Evolutionary conservation across 1,140 invertebrate genomes (phyloP), one percentile per base, ranked within the genome.

Genomic region (Plutomurus gul): DNA sequence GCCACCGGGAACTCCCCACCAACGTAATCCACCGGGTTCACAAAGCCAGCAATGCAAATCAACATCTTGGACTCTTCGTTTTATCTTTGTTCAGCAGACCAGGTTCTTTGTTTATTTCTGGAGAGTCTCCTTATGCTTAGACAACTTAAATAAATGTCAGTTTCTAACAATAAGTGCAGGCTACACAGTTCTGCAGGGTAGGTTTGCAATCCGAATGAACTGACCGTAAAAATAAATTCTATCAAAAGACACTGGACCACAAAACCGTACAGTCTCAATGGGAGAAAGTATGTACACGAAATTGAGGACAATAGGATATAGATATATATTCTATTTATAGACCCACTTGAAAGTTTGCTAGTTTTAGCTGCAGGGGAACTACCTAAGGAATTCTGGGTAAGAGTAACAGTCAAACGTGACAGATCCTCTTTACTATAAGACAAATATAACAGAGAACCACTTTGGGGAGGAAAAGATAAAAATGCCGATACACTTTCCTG

Each of bases 31-130:
- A 78, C 33, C 16, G 82, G 79, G 74, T 83, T 80, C 37, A 81
- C 74, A 75, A 81, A 83, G 16, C 79, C 79, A 76, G 82, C 82
- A 70, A 83, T 83, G 43, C 73, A 83, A 46, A 83, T 83, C 51
- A 83, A 81, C 82, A 83, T 82, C 71, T 77, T 81, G 70, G 20
- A 33, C n/a, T 18, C n/a, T 51, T 33, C n/a, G 30, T 65, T 6
- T 72, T 3, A 20, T 25, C 27, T 60, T 60, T 4, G 56, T 8
- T 40, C 36, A 46, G 36, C 22, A 39, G 13, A 72, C 65, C 16
- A 72, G 18, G 25, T 8, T 43, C n/a, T 43, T 10, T 43, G 40
- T 43, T 8, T 43, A 43, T 43, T 8, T n/a, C n/a, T n/a, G n/a
- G n/a, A n/a, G n/a, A n/a, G n/a, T n/a, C n/a, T n/a, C n/a, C n/a